Evolutionary conservation across 2,888 invertebrate species (phyloP), one percentile per base, ranked within the genome.

Genomic region (Andrena trimmerana): DNA sequence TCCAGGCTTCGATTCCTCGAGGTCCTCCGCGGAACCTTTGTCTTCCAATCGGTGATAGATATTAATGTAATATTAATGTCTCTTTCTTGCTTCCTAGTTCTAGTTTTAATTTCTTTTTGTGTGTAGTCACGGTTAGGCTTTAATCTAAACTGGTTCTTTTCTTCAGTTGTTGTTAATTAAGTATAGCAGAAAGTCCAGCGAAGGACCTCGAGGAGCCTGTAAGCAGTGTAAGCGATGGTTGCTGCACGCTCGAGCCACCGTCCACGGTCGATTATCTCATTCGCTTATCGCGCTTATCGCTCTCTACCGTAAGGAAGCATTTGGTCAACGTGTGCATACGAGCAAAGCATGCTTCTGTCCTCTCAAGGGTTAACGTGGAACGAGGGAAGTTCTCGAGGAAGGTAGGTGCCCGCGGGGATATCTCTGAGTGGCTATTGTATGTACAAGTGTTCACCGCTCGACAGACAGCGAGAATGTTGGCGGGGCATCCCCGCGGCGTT

Each of bases 311-410:
- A 69, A 72, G 83, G 68, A 80, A 79, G 84, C 75, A 69, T 79
- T 78, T 75, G 75, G 79, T 79, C 72, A 65, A 81, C 50, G 72
- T 65, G 66, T 24, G 68, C 59, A 29, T 16, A 69, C 52, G n/a
- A 10, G 31, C 63, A 72, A 20, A 65, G 66, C 72, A 63, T 72
- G 60, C 65, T 57, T 68, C 36, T 67, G 60, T 48, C 29, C 52
- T 24, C 7, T 33, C 29, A 54, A 48, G 24, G 66, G 27, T 57
- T 57, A 48, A 59, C 42, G 24, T 6, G 54, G 48, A 50, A 68
- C 33, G 57, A 50, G 67, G 57, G 59, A 76, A 62, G 70, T 67
- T 70, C 70, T 80, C 81, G 81, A 57, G 75, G 75, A 80, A 75
- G 52, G 31, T 81, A 65, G 31, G 54, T 54, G 13, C 54, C 73